phyloP scores from a whole-genome alignment of 2,113 vertebrate species.

The Pogonocichla stellata region DNA sequence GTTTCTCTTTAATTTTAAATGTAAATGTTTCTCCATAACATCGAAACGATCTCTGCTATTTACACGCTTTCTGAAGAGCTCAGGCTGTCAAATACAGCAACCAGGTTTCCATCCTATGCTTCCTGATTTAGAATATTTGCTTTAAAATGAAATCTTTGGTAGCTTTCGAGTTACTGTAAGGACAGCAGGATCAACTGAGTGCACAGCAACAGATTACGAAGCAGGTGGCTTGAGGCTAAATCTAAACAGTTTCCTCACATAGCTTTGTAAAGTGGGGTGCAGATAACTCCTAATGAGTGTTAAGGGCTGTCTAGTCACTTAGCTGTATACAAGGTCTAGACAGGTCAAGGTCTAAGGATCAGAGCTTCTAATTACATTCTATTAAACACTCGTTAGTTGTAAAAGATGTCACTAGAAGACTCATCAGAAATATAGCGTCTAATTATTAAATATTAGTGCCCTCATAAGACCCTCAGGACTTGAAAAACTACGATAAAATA shows the following conservation, averaged over 20 bases:
- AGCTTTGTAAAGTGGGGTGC: slow-evolving; percentile 72
- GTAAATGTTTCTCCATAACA: not conserved
- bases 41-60: not conserved
- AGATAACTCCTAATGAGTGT: slow-evolving; percentile 65
- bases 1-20: not conserved
- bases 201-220: slow-evolving; percentile 75
- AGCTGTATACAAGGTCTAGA: slow-evolving; percentile 46
- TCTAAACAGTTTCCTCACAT: slow-evolving; percentile 76
- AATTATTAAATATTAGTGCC: slow-evolving; percentile 39
- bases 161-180: slow-evolving; percentile 60
- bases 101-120: not conserved
- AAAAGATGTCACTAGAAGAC: slow-evolving; percentile 21
- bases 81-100: not conserved
- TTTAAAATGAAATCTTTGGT: slow-evolving; percentile 65
- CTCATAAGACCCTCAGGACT: not conserved
- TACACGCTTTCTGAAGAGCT: not conserved
- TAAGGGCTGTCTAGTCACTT: slow-evolving; percentile 55
- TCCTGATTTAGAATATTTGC: slow-evolving; percentile 20
- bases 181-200: slow-evolving; percentile 66
- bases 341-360: slow-evolving; percentile 49
- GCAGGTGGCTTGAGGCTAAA: slow-evolving; percentile 81
- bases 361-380: slow-evolving; percentile 50
- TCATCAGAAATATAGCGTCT: not conserved
- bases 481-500: slow-evolving; percentile 21
- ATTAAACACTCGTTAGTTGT: slow-evolving; percentile 44